Percentiles rank a stretch among this genome's conserved stretches.
Evolutionary conservation across 2,113 vertebrate species (phyloP).

Genomic region (Oreochromis aureus): DNA sequence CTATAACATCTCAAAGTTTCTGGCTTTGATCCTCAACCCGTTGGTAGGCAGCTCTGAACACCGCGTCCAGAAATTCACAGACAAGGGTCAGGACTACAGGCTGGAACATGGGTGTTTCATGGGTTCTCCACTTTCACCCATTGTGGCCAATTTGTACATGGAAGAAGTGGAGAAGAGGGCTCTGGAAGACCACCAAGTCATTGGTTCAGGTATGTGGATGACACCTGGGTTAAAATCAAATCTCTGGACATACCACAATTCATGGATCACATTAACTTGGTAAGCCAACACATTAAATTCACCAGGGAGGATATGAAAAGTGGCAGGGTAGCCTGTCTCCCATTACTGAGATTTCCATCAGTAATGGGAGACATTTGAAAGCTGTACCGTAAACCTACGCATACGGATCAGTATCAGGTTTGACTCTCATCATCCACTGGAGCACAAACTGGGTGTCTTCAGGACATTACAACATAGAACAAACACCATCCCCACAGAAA

Average conservation of each 20-base stretch:
- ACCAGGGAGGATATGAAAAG: neutral
- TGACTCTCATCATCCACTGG: neutral
- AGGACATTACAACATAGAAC: fast-evolving
- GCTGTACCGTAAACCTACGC: fast-evolving
- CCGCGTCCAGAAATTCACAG: neutral
- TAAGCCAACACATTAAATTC: neutral
- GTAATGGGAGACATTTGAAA: neutral
- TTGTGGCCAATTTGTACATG: no score
- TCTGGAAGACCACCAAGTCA: neutral
- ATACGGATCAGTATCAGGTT: neutral
- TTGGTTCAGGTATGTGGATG: neutral
- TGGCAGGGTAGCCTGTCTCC: neutral
- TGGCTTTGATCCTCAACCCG: neutral
- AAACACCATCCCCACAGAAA: neutral
- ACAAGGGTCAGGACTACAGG: no score
- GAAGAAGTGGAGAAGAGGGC: no score
- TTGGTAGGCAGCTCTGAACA: neutral
- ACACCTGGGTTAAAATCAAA: neutral
- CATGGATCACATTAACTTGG: neutral
- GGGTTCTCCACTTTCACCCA: no score
- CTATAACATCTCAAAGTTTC: neutral
- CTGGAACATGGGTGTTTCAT: no score
- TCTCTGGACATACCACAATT: neutral
- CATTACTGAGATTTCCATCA: neutral
- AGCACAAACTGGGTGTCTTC: neutral